These are phyloP conservation scores for Meloidogyne hapla DNA, from an alignment of 1,140 invertebrate species.

Conservation along the genomic window DNA sequence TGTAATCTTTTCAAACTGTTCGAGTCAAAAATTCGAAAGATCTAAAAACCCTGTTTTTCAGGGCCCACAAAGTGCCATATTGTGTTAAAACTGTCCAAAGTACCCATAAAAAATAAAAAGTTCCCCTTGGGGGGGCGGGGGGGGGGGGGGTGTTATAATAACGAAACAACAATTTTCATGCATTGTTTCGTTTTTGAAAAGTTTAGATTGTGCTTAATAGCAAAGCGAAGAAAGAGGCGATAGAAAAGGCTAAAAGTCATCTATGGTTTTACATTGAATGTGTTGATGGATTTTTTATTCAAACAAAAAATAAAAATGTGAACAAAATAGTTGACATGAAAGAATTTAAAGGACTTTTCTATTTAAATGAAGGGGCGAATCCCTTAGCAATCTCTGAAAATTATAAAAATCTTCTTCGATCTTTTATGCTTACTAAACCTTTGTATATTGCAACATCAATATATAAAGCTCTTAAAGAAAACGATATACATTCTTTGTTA, in stretches of 20 bases:
- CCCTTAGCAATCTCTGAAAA: neutral
- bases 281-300: neutral
- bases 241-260: neutral
- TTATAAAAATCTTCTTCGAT: neutral
- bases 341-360: neutral
- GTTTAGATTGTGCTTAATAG: neutral
- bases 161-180: too few species aligned
- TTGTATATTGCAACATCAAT: neutral
- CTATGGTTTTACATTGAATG: neutral
- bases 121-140: too few species aligned
- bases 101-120: too few species aligned
- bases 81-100: too few species aligned
- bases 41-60: too few species aligned
- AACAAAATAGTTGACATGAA: neutral
- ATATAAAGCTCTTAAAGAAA: neutral
- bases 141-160: too few species aligned
- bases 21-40: too few species aligned
- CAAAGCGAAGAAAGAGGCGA: neutral
- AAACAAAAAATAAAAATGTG: neutral
- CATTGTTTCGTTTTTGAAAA: too few species aligned
- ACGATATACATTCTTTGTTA: neutral
- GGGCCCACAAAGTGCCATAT: too few species aligned
- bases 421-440: neutral
- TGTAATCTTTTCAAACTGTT: too few species aligned
- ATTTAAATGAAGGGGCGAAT: neutral